Evolutionary conservation across 92 coral and sea anemone species (phyloP), one percentile per base, ranked within the genome.

Genomic region (Zoanthus sansibaricus): DNA sequence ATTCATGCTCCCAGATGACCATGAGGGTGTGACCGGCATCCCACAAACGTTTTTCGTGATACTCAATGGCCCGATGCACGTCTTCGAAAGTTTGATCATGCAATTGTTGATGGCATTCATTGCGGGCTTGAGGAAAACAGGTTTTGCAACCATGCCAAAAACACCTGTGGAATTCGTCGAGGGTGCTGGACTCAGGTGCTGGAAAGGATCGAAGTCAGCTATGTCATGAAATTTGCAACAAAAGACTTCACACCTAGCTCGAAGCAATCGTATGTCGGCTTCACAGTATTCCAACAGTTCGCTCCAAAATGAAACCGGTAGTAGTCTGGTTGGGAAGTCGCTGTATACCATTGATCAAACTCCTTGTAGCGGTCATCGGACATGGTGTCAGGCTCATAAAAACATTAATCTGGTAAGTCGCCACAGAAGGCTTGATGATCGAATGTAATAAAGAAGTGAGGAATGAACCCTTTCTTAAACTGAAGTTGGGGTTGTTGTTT

Each of bases 361-460:
- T 37, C 42, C 42, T 37, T 37, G 42, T 37, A 37, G 42, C 42
- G 42, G 42, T 37, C 0, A 31, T 49, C 45, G 12, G 52, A 5
- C 89, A 83, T 75, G 47, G 54, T 32, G 11, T 61, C 59, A 0
- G 92, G 85, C 47, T 62, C 5, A 79, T 75, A 89, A 15, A 4
- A 0, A 1, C 76, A 30, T 15, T 59, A 4, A 62, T 47, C 10
- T 1, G 89, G 89, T 9, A 89, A 3, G 0, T 82, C 68, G 0
- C 89, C 92, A 44, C 32, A 74, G 31, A 77, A 83, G 17, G 77
- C 51, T 16, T 75, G 87, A 71, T 89, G 48, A 8, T 21, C 86
- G 2, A 32, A 82, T 37, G 42, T 47, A 56, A 83, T 89, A n/a
- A 83, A 89, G 5, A 68, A 17, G 44, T 75, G 86, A 3, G 83